A percentile compares a stretch with the other conserved stretches of the same genome.
Conservation (phyloP, 1,140 invertebrate species). For the Platorchestia sp. region DNA sequence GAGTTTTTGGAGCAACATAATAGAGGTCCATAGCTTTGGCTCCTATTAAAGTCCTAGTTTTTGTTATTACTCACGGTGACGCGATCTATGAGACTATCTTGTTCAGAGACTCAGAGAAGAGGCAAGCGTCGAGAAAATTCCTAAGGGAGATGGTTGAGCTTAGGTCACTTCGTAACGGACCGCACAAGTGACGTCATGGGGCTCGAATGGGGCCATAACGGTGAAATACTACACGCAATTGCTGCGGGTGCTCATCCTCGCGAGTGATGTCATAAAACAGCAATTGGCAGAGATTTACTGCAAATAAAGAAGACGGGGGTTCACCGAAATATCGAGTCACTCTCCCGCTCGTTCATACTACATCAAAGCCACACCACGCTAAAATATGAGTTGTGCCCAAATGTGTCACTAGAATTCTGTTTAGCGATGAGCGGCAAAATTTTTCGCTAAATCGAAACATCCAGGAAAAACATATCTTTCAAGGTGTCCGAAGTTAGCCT, state of each 20-base stretch:
- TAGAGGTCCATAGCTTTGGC: too few relatives aligned
- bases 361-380: background rate
- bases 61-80: too few relatives aligned
- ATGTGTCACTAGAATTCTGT: background rate
- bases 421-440: background rate
- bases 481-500: background rate
- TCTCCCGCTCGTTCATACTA: background rate
- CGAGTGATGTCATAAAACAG: constrained; percentile 48
- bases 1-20: too few relatives aligned
- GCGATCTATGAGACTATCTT: too few relatives aligned
- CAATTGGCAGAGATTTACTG: constrained; percentile 45
- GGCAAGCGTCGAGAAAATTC: background rate
- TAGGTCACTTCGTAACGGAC: background rate
- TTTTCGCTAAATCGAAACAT: background rate
- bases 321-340: constrained; percentile 19
- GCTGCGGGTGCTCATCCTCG: constrained; percentile 34
- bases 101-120: background rate
- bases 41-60: too few relatives aligned
- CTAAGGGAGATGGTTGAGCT: background rate
- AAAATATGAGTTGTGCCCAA: background rate
- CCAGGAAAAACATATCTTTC: background rate
- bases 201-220: constrained; percentile 36
- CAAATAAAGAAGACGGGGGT: constrained; percentile 32
- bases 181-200: background rate
- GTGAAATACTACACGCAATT: constrained; percentile 42